These are phyloP conservation scores for Australoheros scitulus DNA, from an alignment of 2,113 vertebrate species.

Conservation along the genomic window DNA sequence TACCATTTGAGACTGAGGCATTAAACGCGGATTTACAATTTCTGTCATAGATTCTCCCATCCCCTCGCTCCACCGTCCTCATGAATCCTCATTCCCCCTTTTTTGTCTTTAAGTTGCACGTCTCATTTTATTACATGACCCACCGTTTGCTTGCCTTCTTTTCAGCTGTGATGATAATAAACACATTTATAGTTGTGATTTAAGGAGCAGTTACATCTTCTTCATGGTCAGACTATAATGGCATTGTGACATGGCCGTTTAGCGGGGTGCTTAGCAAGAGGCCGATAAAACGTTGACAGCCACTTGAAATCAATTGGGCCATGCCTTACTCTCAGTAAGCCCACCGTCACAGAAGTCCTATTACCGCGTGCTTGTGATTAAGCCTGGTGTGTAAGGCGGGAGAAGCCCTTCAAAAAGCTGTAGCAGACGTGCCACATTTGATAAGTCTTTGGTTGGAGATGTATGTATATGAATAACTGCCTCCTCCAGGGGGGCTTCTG, in stretches of 20 bases:
- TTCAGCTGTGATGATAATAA: constrained; percentile 27
- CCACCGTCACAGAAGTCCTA: constrained; percentile 25
- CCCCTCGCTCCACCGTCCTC: neutral
- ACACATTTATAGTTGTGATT: constrained; percentile 39
- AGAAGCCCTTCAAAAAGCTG: constrained; percentile 37
- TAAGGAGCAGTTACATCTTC: constrained; percentile 35
- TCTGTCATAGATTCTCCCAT: constrained; percentile 52
- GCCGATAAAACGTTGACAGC: constrained; percentile 61
- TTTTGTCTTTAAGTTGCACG: constrained; percentile 27
- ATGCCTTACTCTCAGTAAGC: constrained; percentile 45
- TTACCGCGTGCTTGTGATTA: constrained; percentile 47
- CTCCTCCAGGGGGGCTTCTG: constrained; percentile 55
- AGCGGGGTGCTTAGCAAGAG: constrained; percentile 59
- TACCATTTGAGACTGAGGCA: constrained; percentile 66
- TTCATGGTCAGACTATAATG: constrained; percentile 24
- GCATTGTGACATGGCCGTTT: constrained; percentile 54
- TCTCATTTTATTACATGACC: neutral
- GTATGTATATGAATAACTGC: constrained; percentile 55
- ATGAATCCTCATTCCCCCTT: constrained; percentile 33
- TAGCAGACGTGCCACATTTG: constrained; percentile 53
- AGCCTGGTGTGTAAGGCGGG: constrained; percentile 11
- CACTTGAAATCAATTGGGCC: constrained; percentile 68
- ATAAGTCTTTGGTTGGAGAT: constrained; percentile 55
- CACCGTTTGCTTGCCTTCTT: neutral
- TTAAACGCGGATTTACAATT: constrained; percentile 70